Conservation (phyloP, 2,113 vertebrate species). For the Neodon shergylaensis region DNA sequence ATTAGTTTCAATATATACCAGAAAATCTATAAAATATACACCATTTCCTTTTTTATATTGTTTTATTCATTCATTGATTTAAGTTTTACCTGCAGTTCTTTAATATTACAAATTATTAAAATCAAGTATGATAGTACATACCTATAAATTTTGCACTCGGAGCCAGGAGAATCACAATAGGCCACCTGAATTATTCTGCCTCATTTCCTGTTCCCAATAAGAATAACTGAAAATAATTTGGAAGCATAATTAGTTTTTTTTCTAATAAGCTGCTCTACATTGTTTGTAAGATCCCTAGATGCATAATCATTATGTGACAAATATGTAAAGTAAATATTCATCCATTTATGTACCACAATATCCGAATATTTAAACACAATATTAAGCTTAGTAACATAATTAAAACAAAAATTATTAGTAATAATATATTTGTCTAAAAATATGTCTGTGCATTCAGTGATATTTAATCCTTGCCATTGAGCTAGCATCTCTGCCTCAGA, state of each 20-base stretch:
- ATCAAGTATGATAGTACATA: not conserved
- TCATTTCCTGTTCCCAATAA: not conserved
- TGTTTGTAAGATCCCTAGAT: not conserved
- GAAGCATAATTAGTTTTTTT: not conserved
- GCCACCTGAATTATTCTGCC: not conserved
- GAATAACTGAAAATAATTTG: not conserved
- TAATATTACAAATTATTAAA: not conserved
- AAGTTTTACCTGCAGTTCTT: not conserved
- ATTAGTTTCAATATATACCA: not conserved
- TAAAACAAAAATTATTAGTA: not conserved
- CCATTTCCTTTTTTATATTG: not conserved
- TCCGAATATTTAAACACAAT: not conserved
- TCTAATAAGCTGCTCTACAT: not conserved
- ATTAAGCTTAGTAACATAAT: not conserved
- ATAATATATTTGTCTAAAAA: not conserved
- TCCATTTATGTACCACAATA: not conserved
- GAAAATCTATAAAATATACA: not conserved
- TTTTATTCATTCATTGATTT: not conserved
- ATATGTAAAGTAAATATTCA: not conserved
- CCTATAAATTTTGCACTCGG: not conserved
- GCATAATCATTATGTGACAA: not conserved
- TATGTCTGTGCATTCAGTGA: not conserved
- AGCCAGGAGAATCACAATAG: not conserved
- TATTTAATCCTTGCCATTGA: not conserved
- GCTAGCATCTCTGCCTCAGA: not conserved